phyloP scores from a whole-genome alignment of 1,140 invertebrate genomes.

The Drosophila cardini region DNA sequence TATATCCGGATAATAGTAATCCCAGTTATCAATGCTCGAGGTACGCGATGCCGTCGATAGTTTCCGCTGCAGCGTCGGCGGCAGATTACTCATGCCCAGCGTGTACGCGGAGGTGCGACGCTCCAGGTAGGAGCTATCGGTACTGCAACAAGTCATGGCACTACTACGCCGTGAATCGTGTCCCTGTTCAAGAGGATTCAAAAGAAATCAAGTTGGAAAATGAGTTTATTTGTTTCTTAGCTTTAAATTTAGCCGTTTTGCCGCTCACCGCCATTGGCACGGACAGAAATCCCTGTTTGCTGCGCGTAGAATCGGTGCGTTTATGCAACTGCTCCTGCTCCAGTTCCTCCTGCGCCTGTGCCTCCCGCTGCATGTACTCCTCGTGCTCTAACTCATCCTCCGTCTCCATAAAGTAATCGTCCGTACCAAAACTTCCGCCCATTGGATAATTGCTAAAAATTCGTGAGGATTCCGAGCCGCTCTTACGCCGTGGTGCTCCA shows the following conservation, averaged over 20 bases:
- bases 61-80: constrained; percentile 84
- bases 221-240: neutral
- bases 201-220: neutral
- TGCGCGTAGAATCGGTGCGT: constrained; percentile 81
- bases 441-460: constrained; percentile 86
- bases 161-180: constrained; percentile 89
- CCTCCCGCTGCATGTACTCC: constrained; percentile 65
- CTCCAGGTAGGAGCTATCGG: constrained; percentile 92
- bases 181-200: constrained; percentile 43
- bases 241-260: neutral
- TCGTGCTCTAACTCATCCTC: constrained; percentile 84
- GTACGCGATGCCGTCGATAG: constrained; percentile 80
- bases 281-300: constrained; percentile 84
- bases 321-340: constrained; percentile 51
- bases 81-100: constrained; percentile 87
- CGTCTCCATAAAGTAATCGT: constrained; percentile 85
- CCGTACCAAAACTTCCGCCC: constrained; percentile 85
- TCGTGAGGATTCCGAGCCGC: constrained; percentile 82
- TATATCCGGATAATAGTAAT: constrained; percentile 90
- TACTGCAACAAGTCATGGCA: constrained; percentile 92
- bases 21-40: constrained; percentile 86
- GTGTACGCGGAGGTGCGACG: constrained; percentile 90
- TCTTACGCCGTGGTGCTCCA: constrained; percentile 64
- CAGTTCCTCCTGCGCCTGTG: constrained; percentile 22
- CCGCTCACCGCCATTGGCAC: constrained; percentile 83